phyloP scores from a whole-genome alignment of 2,113 vertebrate species.

The Alces alces region DNA sequence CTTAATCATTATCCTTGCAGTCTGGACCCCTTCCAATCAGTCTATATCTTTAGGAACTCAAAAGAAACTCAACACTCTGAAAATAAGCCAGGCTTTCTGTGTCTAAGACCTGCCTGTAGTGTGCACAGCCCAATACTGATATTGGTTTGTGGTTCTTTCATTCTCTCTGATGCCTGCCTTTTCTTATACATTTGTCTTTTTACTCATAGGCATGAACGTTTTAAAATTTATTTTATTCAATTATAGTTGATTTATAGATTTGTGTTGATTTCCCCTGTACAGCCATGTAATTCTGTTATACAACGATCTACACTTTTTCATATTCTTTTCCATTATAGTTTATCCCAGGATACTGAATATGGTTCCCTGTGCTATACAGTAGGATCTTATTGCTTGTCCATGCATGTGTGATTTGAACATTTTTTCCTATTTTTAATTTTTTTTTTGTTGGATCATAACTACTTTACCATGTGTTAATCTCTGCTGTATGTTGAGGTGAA shows the following conservation, averaged over 20 bases:
- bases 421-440: not conserved
- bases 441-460: not conserved
- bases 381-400: not conserved
- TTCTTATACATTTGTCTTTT: not conserved
- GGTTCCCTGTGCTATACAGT: not conserved
- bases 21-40: not conserved
- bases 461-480: not conserved
- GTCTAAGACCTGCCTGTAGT: not conserved
- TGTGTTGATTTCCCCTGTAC: not conserved
- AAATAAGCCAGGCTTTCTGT: not conserved
- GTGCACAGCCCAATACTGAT: fast-evolving
- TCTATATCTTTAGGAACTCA: not conserved
- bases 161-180: not conserved
- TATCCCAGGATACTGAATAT: not conserved
- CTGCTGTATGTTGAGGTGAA: not conserved
- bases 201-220: not conserved
- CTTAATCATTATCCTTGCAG: not conserved
- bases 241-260: not conserved
- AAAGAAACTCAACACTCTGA: not conserved
- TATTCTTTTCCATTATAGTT: not conserved
- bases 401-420: not conserved
- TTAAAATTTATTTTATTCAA: not conserved
- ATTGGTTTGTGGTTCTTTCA: not conserved
- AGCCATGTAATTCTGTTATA: not conserved
- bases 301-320: not conserved